These are phyloP conservation scores for Clarias laeviceps DNA, from an alignment of 2,797 vertebrate species.

Conservation along the genomic window DNA sequence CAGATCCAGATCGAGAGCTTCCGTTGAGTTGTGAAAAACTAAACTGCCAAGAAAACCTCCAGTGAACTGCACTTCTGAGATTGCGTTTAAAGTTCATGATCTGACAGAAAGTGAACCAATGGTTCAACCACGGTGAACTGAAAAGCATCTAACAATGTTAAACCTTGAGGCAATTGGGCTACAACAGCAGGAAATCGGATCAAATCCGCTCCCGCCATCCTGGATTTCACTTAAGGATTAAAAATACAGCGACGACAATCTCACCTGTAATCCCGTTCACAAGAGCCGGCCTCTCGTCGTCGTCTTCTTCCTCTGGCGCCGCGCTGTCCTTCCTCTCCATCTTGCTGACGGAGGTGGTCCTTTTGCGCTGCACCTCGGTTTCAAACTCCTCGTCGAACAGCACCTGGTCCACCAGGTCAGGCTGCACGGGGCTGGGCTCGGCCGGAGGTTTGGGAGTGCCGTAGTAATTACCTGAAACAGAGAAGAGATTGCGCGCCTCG, in stretches of 20 bases:
- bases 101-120: neutral
- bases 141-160: neutral
- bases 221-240: neutral
- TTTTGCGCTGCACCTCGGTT: conserved; percentile 90
- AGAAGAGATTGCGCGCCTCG: neutral
- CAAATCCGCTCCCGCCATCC: too few species aligned
- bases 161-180: neutral
- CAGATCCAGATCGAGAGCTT: neutral
- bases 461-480: conserved; percentile 89
- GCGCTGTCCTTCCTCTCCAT: conserved; percentile 95
- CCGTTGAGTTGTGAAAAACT: neutral
- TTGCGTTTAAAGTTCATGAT: neutral
- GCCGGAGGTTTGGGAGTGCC: conserved; percentile 96
- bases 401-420: conserved; percentile 95
- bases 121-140: neutral
- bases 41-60: neutral
- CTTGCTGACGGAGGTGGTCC: conserved; percentile 96
- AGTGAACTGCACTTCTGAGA: neutral
- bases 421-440: conserved; percentile 94
- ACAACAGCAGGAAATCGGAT: neutral
- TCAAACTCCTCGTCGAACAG: conserved; percentile 96
- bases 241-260: conserved; percentile 29
- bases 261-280: conserved; percentile 84
- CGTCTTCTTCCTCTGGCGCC: conserved; percentile 94
- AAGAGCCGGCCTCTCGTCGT: conserved; percentile 83